Percentiles rank a stretch among this genome's conserved stretches.
These are phyloP conservation scores for Hipposideros armiger DNA, from an alignment of 2,113 vertebrate species.

Conservation along the genomic window DNA sequence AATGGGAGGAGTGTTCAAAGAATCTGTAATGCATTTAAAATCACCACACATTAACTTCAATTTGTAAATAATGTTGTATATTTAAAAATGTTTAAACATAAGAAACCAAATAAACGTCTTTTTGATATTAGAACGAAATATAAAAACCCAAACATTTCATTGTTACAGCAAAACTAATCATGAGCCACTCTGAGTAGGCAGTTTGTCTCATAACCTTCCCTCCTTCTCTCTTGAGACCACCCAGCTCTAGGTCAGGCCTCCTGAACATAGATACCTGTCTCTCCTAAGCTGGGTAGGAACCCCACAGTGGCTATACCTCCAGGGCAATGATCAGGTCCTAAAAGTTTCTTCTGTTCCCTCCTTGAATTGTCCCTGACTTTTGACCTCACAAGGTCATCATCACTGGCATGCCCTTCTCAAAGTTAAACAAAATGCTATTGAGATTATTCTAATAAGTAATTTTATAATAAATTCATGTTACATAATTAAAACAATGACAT, in stretches of 20 bases:
- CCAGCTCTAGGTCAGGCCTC: neutral
- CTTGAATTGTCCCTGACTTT: slow-evolving; percentile 26
- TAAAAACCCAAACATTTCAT: slow-evolving; percentile 57
- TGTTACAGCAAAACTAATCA: slow-evolving; percentile 23
- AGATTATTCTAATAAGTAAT: slow-evolving; percentile 40
- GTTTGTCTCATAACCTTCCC: neutral
- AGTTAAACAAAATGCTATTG: slow-evolving; percentile 53
- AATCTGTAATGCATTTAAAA: slow-evolving; percentile 55
- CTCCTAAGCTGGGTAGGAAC: neutral
- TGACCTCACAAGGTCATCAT: slow-evolving; percentile 15
- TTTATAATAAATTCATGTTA: slow-evolving; percentile 49
- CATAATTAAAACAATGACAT: slow-evolving; percentile 47
- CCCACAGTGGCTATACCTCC: neutral
- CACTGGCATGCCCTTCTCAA: neutral
- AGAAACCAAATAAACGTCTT: slow-evolving; percentile 58
- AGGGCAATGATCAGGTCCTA: neutral
- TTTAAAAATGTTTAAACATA: slow-evolving; percentile 43
- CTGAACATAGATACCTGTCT: neutral
- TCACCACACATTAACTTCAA: slow-evolving; percentile 35
- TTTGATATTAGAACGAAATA: slow-evolving; percentile 29
- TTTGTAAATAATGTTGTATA: neutral
- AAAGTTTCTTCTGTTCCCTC: slow-evolving; percentile 24
- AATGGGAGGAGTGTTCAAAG: slow-evolving; percentile 27
- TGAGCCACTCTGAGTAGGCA: neutral
- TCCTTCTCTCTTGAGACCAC: neutral